Evolutionary conservation across 2,888 invertebrate species (phyloP).

Genomic region (Eupithecia inturbata): DNA sequence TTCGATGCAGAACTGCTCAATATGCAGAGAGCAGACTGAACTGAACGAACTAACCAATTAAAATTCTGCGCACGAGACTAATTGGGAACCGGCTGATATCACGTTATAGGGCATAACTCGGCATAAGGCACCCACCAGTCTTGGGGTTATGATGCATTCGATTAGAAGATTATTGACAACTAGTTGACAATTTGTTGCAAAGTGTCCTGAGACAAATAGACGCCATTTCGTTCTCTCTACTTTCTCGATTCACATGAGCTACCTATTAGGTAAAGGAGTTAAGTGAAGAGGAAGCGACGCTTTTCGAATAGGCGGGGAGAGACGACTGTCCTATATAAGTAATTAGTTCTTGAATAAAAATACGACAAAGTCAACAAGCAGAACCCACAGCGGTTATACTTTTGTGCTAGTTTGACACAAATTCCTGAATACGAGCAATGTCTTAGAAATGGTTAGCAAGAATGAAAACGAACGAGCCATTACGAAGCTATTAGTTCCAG

Average conservation of each 20-base stretch:
- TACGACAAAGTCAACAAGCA: not conserved
- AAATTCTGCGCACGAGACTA: constrained; percentile 60
- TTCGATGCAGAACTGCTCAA: constrained; percentile 47
- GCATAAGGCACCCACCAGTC: constrained; percentile 10
- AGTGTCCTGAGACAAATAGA: not conserved
- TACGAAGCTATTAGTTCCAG: constrained; percentile 39
- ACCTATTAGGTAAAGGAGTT: too few species aligned
- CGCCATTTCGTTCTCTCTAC: not conserved
- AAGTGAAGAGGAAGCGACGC: not conserved
- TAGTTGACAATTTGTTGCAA: not conserved
- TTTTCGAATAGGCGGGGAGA: not conserved
- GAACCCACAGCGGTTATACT: not conserved
- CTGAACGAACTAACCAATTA: constrained; percentile 44
- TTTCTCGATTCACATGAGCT: too few species aligned
- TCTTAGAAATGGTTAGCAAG: constrained; percentile 28
- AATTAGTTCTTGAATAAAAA: not conserved
- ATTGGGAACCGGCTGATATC: constrained; percentile 51
- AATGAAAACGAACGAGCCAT: constrained; percentile 31
- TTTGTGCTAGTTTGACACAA: constrained; percentile 10
- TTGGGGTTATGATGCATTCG: constrained; percentile 8
- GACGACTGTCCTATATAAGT: not conserved
- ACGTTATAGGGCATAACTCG: constrained; percentile 21
- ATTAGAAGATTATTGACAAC: not conserved
- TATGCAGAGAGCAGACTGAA: constrained; percentile 49
- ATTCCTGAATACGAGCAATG: constrained; percentile 14